These are phyloP conservation scores for Spilosoma lubricipeda DNA, from an alignment of 2,888 invertebrate species.

Conservation along the genomic window DNA sequence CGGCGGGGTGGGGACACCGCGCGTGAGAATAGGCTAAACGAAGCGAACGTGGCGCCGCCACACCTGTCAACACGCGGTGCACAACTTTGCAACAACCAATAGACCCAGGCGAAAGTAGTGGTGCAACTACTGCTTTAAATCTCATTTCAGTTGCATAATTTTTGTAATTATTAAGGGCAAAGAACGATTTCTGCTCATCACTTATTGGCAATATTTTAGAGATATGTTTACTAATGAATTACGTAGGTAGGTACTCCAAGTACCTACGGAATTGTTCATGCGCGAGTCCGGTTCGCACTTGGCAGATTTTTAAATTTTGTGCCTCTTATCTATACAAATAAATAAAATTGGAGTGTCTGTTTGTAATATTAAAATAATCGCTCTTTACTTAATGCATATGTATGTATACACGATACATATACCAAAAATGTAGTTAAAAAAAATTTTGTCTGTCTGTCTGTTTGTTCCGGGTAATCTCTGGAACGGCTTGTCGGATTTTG, in stretches of 20 bases:
- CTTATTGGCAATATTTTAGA: background rate
- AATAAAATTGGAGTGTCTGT: too few relatives aligned
- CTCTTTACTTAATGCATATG: too few relatives aligned
- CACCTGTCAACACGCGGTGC: constrained; percentile 65
- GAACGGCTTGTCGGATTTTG: too few relatives aligned
- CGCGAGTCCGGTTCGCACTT: too few relatives aligned
- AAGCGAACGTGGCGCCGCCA: constrained; percentile 63
- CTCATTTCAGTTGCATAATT: constrained; percentile 1
- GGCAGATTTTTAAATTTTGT: too few relatives aligned
- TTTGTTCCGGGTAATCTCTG: too few relatives aligned
- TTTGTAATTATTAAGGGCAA: background rate
- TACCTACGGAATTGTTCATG: background rate
- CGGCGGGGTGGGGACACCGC: constrained; percentile 42
- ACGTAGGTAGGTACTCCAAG: background rate
- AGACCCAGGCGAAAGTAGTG: constrained; percentile 56
- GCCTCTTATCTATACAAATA: too few relatives aligned
- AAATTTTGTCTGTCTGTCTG: too few relatives aligned
- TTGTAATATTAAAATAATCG: too few relatives aligned
- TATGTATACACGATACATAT: too few relatives aligned
- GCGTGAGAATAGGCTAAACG: constrained; percentile 44
- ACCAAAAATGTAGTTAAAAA: too few relatives aligned
- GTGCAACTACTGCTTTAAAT: constrained; percentile 35
- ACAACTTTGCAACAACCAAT: constrained; percentile 43
- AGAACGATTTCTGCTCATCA: background rate
- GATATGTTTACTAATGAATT: background rate